Percentiles rank a stretch among this genome's conserved stretches.
Evolutionary conservation across 2,113 vertebrate species (phyloP).

Genomic region (Dipodomys spectabilis): DNA sequence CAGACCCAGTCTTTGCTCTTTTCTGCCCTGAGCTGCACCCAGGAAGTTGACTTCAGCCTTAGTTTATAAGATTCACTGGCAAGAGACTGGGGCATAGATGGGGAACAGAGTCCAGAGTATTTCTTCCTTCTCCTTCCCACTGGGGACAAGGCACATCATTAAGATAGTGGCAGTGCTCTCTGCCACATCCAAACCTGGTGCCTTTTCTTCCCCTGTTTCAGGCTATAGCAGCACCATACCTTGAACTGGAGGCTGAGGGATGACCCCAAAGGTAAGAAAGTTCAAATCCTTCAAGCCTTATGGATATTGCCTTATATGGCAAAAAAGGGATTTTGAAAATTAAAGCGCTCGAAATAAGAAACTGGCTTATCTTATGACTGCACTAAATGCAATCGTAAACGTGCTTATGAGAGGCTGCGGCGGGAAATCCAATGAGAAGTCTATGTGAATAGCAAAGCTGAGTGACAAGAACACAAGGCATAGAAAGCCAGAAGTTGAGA

Average conservation of each 20-base stretch:
- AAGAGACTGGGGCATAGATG: not conserved
- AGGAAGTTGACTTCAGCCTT: not conserved
- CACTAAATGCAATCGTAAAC: not conserved
- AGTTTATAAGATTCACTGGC: not conserved
- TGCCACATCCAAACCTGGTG: too few species aligned
- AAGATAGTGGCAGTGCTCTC: too few species aligned
- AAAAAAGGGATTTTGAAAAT: not conserved
- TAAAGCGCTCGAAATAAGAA: not conserved
- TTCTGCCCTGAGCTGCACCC: not conserved
- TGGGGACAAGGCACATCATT: not conserved
- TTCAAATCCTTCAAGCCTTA: not conserved
- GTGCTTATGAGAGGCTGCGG: not conserved
- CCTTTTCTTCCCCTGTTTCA: too few species aligned
- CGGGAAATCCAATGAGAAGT: not conserved
- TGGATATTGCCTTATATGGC: not conserved
- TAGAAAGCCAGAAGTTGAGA: not conserved
- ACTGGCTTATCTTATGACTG: not conserved
- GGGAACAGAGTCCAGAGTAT: not conserved
- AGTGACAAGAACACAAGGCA: not conserved
- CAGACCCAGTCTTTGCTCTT: not conserved
- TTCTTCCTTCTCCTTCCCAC: not conserved
- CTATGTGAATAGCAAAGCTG: not conserved
- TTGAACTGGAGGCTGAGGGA: not conserved
- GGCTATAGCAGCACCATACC: not conserved
- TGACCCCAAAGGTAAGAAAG: not conserved